Evolutionary conservation across 2,113 vertebrate species (phyloP).

Genomic region (Vombatus ursinus): DNA sequence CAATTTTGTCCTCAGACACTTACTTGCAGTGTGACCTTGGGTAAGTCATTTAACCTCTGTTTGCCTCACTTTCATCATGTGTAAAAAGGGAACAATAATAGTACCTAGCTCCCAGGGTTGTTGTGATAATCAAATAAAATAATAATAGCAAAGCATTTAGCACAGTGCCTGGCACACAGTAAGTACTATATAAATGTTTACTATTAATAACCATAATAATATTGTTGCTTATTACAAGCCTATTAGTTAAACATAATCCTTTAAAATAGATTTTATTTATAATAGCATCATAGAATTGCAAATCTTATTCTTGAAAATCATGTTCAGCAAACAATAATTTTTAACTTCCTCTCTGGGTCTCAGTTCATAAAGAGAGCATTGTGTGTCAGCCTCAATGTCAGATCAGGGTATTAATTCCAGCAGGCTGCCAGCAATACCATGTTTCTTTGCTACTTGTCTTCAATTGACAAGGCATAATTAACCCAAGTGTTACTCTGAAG

Average conservation of each 20-base stretch:
- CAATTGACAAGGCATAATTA: neutral
- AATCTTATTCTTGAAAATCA: neutral
- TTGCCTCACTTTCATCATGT: neutral
- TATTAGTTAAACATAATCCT: neutral
- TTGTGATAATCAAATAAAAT: neutral
- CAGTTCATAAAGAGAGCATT: constrained; percentile 33
- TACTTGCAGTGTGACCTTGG: neutral
- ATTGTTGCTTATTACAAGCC: neutral
- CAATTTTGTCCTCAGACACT: neutral
- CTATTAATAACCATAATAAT: neutral
- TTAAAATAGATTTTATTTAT: neutral
- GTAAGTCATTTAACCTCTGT: neutral
- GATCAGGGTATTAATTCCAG: constrained; percentile 26
- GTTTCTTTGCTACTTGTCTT: constrained; percentile 30
- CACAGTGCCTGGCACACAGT: neutral
- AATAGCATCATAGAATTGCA: neutral
- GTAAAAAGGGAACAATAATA: neutral
- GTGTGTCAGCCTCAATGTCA: constrained; percentile 13
- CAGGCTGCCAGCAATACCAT: neutral
- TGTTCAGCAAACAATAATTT: constrained; percentile 29
- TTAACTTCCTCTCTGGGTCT: constrained; percentile 19
- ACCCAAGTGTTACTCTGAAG: neutral
- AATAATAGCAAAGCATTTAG: constrained; percentile 12
- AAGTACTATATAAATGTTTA: neutral
- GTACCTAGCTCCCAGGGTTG: neutral